These are phyloP conservation scores for Chanos chanos DNA, from an alignment of 2,797 vertebrate genomes.

Conservation along the genomic window DNA sequence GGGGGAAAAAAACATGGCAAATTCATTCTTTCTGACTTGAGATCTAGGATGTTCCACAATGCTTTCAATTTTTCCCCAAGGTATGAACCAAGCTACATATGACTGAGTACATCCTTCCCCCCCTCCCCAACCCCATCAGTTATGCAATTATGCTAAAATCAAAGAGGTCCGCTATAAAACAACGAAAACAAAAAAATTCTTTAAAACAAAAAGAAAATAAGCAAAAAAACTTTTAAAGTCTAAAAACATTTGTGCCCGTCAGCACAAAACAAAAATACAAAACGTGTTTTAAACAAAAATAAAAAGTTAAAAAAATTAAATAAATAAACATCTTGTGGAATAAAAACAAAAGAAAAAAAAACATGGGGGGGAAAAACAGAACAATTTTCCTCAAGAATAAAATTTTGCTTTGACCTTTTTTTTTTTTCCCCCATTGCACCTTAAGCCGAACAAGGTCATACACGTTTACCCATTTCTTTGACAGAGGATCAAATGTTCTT, in stretches of 20 bases:
- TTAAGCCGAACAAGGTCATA: too few relatives aligned
- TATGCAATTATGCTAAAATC: constrained; percentile 45
- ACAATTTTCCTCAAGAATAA: not conserved
- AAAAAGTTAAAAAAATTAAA: constrained; percentile 33
- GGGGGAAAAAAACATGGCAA: constrained; percentile 52
- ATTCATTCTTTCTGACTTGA: constrained; percentile 55
- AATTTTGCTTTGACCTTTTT: constrained; percentile 19
- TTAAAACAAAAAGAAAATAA: constrained; percentile 75
- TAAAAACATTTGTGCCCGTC: constrained; percentile 69
- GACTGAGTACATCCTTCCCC: constrained; percentile 36
- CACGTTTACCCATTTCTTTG: too few relatives aligned
- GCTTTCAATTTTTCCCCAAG: constrained; percentile 52
- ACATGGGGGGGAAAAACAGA: not conserved
- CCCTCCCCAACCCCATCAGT: constrained; percentile 53
- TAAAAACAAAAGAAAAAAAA: constrained; percentile 11
- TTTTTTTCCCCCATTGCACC: too few relatives aligned
- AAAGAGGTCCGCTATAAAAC: constrained; percentile 70
- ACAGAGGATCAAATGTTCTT: not conserved
- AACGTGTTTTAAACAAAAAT: constrained; percentile 20
- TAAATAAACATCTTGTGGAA: constrained; percentile 10
- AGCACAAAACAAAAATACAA: constrained; percentile 64
- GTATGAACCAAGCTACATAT: constrained; percentile 53
- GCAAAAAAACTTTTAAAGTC: constrained; percentile 79
- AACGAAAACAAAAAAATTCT: constrained; percentile 72
- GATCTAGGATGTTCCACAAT: constrained; percentile 63